Conservation (phyloP, 2,113 vertebrate genomes). For the Macquaria australasica region DNA sequence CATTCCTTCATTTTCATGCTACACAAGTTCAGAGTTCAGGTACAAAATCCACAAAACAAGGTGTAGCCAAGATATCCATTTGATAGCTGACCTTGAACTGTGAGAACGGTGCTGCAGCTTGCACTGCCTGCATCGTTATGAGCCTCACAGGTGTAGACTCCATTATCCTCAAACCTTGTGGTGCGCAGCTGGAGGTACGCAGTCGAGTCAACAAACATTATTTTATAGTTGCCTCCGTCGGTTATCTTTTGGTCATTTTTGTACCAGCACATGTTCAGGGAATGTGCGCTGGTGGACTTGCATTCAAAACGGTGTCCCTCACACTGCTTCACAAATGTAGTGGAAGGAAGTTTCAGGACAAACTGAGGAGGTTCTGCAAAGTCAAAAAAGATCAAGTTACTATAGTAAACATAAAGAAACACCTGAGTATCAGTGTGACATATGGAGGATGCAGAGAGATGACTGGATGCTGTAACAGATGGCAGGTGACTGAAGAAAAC, state of each 20-base stretch:
- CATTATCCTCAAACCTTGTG: conserved; percentile 87
- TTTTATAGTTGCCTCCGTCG: conserved; percentile 88
- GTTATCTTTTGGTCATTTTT: conserved; percentile 91
- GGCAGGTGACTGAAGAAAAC: conserved; percentile 33
- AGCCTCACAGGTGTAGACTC: conserved; percentile 95
- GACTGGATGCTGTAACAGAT: conserved; percentile 31
- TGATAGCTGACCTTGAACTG: conserved; percentile 92
- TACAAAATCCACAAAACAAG: not conserved
- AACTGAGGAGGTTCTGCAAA: conserved; percentile 95
- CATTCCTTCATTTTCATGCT: conserved; percentile 50
- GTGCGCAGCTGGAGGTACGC: conserved; percentile 90
- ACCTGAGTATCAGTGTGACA: conserved; percentile 47
- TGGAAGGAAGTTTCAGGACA: conserved; percentile 90
- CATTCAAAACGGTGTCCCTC: conserved; percentile 91
- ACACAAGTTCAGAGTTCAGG: not conserved
- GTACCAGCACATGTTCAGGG: conserved; percentile 92
- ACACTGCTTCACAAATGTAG: conserved; percentile 89
- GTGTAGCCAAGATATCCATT: not conserved
- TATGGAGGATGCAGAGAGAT: conserved; percentile 36
- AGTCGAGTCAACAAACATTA: conserved; percentile 88
- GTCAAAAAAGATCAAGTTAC: conserved; percentile 73
- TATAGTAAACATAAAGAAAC: not conserved
- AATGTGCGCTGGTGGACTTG: conserved; percentile 88
- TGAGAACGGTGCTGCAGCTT: conserved; percentile 92
- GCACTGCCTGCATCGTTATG: conserved; percentile 93